Evolutionary conservation across 2,797 vertebrate species (phyloP), one percentile per base, ranked within the genome.

Genomic region (Galago senegalensis): DNA sequence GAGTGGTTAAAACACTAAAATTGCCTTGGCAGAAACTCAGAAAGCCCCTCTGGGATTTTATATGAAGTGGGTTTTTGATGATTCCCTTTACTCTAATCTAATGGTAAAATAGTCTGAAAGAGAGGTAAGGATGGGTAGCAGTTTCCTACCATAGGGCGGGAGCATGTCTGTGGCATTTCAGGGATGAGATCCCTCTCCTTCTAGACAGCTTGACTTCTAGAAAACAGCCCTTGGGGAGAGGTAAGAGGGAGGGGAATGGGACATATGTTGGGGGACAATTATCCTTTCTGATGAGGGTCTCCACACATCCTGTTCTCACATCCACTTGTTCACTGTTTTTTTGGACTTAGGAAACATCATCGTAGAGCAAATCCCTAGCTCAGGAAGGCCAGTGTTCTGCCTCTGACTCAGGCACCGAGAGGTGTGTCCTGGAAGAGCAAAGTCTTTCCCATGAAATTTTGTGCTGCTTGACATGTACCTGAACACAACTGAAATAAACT

Each of bases 211-310:
- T 34, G 27, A 0, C 1, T 82, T 27, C 25, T 73, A n/a, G 40
- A 72, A 49, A 8, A 4, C 2, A 12, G 60, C 1, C 1, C 16
- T 27, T 11, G 0, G 2, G 25, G 17, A n/a, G 29, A 25, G 7
- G 4, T 13, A 4, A 69, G 25, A 60, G 25, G 34, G 5, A 7
- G 0, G 1, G 2, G 13, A 23, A 4, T 5, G 7, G 31, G 31
- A 8, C 31, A 21, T 10, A 0, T 1, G 29, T 31, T 73, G 0
- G 2, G 84, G 23, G 4, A 8, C 49, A 10, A 0, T 0, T 31
- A 40, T 79, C 53, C 61, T 69, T n/a, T 11, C 9, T 65, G 46
- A 43, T 63, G 40, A 25, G 13, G 3, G 2, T 49, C 65, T 43
- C n/a, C 29, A 49, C 4, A 27, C 3, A 23, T 40, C 27, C 1